Conservation (phyloP, 2,888 invertebrate species). For the Hyppa rectilinea region DNA sequence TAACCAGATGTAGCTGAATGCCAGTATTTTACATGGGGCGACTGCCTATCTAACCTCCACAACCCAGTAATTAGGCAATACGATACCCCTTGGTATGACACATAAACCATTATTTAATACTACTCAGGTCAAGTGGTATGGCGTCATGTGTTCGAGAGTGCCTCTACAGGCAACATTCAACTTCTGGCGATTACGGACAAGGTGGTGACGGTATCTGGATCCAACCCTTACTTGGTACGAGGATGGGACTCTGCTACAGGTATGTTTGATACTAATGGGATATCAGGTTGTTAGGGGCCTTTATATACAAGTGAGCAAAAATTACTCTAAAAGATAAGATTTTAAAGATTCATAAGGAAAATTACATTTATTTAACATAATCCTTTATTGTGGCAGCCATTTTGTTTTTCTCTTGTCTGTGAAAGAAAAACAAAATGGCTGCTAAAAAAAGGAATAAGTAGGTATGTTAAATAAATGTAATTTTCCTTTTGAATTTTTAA, state of each 20-base stretch:
- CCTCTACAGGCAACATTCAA: slow-evolving; percentile 92
- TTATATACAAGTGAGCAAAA: background rate
- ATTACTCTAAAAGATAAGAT: background rate
- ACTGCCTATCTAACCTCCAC: no score
- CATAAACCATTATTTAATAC: background rate
- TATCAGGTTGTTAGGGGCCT: background rate
- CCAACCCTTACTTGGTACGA: slow-evolving; percentile 93
- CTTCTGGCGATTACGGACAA: slow-evolving; percentile 92
- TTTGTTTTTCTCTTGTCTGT: background rate
- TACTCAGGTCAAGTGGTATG: slow-evolving; percentile 93
- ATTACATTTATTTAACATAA: background rate
- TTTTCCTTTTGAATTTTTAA: no score
- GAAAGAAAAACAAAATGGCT: background rate
- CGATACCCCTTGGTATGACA: no score
- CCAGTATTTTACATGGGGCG: no score
- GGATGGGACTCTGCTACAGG: slow-evolving; percentile 95
- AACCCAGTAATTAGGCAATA: no score
- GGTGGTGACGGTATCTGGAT: slow-evolving; percentile 94
- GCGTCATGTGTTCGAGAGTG: slow-evolving; percentile 95
- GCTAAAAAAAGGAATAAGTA: no score
- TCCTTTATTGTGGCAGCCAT: background rate
- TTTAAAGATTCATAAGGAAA: background rate
- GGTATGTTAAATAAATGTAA: no score
- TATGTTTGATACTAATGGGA: slow-evolving; percentile 22
- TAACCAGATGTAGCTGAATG: no score